Evolutionary conservation across 2,888 invertebrate genomes (phyloP).

Genomic region (Tortrix viridana): DNA sequence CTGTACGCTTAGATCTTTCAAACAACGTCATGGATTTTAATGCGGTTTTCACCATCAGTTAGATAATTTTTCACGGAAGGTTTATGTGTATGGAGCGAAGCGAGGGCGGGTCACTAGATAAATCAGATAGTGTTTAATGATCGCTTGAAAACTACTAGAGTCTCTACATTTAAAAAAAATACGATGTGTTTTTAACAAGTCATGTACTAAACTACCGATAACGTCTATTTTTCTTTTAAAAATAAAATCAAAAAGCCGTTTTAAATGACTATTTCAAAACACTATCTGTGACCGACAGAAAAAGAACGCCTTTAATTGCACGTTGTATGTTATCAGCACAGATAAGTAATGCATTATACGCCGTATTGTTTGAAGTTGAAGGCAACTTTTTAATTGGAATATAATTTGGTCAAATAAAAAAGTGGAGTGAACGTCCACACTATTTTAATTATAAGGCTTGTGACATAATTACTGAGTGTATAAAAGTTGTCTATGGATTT

Average conservation of each 20-base stretch:
- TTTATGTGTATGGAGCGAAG: too few species aligned
- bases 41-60: too few species aligned
- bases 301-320: slow-evolving; percentile 62
- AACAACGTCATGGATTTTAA: too few species aligned
- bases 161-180: too few species aligned
- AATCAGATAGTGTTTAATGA: too few species aligned
- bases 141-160: too few species aligned
- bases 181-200: not conserved
- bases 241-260: slow-evolving; percentile 27
- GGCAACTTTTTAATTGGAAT: slow-evolving; percentile 49
- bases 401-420: slow-evolving; percentile 57
- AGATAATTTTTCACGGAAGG: too few species aligned
- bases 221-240: slow-evolving; percentile 14
- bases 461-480: slow-evolving; percentile 66
- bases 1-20: too few species aligned
- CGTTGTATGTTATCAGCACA: slow-evolving; percentile 45
- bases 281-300: slow-evolving; percentile 59
- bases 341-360: slow-evolving; percentile 43
- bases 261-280: slow-evolving; percentile 47
- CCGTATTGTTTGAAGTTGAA: slow-evolving; percentile 47
- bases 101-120: too few species aligned
- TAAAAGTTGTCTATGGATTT: slow-evolving; percentile 51
- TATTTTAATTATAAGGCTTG: slow-evolving; percentile 62
- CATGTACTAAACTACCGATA: slow-evolving; percentile 2
- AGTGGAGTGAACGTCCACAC: slow-evolving; percentile 48